Evolutionary conservation across 2,888 invertebrate species (phyloP), one percentile per base, ranked within the genome.

Genomic region (Leucophenga montana): DNA sequence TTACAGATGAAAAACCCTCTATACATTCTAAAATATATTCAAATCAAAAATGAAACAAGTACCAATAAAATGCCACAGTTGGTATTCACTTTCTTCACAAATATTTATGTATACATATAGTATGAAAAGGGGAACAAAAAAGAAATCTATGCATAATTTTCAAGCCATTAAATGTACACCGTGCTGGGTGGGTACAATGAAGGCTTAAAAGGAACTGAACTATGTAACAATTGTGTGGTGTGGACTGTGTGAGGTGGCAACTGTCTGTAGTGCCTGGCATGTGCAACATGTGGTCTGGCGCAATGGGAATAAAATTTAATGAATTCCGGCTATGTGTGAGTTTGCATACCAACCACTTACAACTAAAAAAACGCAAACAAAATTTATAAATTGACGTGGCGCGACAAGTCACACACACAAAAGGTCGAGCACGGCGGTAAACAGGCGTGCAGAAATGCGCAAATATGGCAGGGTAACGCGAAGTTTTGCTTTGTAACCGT

Each of bases 371-470:
- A 50, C 1, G 50, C 50, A 46, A 46, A 46, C 50, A n/a, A 50
- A 50, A 50, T 18, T 48, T 8, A 8, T 13, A 50, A 16, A 27
- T 27, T 16, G 50, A 61, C 13, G 18, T 22, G 39, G 20, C 46
- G 62, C 18, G 62, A n/a, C n/a, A n/a, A 18, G 46, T 64, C 46
- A 56, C 50, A 71, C 66, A 71, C 68, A 68, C 62, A 64, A 64
- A 33, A 46, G 16, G 33, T 31, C 14, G 18, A 33, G 66, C 18
- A 66, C 53, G 53, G 33, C 6, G 14, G 31, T 1, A 6, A 33
- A 18, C 66, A 53, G 53, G 54, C 53, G 66, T 50, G 50, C 66
- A 66, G 33, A 22, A 27, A 13, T 31, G 39, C 31, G 13, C 16
- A 33, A 27, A 39, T 39, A 39, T 1, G 39, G 8, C 3, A 39